These are phyloP conservation scores for Cryptocephalus primarius DNA, from an alignment of 2,888 invertebrate species.

Conservation along the genomic window DNA sequence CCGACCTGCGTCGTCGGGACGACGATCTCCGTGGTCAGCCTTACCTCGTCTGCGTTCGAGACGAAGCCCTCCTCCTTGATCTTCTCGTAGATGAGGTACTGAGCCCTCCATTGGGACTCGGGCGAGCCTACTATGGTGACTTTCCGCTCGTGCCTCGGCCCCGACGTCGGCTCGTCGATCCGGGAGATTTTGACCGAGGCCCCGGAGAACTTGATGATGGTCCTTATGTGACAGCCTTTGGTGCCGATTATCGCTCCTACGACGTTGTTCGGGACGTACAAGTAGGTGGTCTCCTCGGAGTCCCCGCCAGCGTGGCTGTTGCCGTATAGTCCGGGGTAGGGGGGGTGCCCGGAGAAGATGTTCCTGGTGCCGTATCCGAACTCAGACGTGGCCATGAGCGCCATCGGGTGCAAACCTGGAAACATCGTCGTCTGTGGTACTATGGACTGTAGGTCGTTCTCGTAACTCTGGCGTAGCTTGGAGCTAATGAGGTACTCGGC, in stretches of 20 bases:
- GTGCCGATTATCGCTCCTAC: constrained; percentile 98
- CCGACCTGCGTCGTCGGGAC: constrained; percentile 87
- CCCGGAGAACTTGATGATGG: constrained; percentile 91
- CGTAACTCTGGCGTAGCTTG: constrained; percentile 91
- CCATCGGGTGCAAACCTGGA: constrained; percentile 89
- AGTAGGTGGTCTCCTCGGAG: constrained; percentile 77
- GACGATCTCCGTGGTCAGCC: constrained; percentile 85
- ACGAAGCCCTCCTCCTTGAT: constrained; percentile 92
- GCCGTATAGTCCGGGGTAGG: constrained; percentile 49
- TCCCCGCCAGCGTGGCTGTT: constrained; percentile 42
- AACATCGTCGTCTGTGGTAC: constrained; percentile 90
- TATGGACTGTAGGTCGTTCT: constrained; percentile 78
- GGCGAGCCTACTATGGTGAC: constrained; percentile 93
- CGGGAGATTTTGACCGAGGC: constrained; percentile 90
- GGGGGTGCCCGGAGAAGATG: constrained; percentile 49
- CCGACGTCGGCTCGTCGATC: constrained; percentile 61
- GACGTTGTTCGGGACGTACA: constrained; percentile 94
- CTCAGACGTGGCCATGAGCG: constrained; percentile 86
- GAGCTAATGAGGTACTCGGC: constrained; percentile 93
- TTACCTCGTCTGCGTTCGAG: constrained; percentile 81
- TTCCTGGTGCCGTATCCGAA: constrained; percentile 57
- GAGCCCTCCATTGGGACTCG: constrained; percentile 94
- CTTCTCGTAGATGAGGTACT: constrained; percentile 94
- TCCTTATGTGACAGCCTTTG: constrained; percentile 93
- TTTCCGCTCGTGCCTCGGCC: constrained; percentile 79